Conservation (phyloP, 2,888 invertebrate genomes). For the Axea sp. region DNA sequence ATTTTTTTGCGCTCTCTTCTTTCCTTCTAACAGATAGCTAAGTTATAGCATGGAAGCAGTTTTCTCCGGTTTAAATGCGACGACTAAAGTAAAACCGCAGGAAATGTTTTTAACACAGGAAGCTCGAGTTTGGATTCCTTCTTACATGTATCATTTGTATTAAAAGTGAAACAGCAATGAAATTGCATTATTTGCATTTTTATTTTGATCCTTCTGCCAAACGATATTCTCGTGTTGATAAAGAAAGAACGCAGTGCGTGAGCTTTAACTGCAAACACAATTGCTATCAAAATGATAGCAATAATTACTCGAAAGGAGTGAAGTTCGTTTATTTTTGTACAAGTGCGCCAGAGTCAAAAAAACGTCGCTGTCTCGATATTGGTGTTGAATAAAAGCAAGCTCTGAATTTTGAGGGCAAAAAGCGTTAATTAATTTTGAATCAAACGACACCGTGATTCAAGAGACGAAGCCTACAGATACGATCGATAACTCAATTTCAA, state of each 20-base stretch:
- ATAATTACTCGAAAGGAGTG: conserved; percentile 3
- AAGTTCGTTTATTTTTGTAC: conserved; percentile 13
- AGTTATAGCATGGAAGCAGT: conserved; percentile 22
- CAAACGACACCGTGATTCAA: too few species aligned
- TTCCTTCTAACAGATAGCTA: conserved; percentile 12
- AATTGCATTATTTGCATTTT: conserved; percentile 2
- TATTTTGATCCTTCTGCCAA: not conserved
- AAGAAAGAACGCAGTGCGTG: not conserved
- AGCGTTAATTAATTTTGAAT: too few species aligned
- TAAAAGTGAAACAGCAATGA: not conserved
- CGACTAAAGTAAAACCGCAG: conserved; percentile 9
- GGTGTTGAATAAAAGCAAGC: conserved; percentile 32
- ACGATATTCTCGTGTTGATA: not conserved
- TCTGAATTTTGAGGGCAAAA: conserved; percentile 22
- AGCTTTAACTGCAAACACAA: not conserved
- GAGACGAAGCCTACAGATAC: too few species aligned
- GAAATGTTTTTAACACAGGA: conserved; percentile 26
- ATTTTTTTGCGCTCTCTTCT: conserved; percentile 6
- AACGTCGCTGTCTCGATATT: conserved; percentile 5
- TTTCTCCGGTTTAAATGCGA: conserved; percentile 24
- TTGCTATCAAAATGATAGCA: not conserved
- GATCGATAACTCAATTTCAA: too few species aligned
- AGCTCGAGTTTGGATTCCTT: conserved; percentile 8
- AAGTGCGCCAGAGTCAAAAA: conserved; percentile 12
- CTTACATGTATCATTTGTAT: conserved; percentile 1